Evolutionary conservation across 1,140 invertebrate species (phyloP).

Genomic region (Sinella curviseta): DNA sequence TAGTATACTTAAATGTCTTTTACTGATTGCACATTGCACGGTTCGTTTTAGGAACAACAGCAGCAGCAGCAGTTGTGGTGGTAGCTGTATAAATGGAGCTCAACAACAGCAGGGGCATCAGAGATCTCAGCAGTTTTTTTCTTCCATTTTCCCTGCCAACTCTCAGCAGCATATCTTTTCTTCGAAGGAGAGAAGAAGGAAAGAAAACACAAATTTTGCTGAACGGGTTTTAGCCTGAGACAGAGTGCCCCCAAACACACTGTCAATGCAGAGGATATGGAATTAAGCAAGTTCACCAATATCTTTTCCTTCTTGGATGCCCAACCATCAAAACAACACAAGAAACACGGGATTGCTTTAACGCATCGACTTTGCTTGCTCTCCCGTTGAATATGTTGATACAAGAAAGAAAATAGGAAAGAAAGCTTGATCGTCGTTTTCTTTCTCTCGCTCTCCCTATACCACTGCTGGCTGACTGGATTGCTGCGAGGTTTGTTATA

Average conservation of each 20-base stretch:
- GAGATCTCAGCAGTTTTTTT: no score
- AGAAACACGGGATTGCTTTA: no score
- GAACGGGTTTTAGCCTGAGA: no score
- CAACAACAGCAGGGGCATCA: not conserved
- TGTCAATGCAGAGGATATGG: not conserved
- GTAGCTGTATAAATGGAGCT: no score
- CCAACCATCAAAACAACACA: not conserved
- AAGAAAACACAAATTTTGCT: not conserved
- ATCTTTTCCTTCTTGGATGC: not conserved
- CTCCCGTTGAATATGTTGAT: not conserved
- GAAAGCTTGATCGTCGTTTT: not conserved
- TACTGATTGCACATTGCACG: no score
- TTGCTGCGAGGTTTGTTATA: no score
- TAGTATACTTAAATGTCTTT: no score
- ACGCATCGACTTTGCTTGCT: not conserved
- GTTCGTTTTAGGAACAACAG: no score
- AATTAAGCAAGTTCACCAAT: not conserved
- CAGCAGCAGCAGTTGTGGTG: no score
- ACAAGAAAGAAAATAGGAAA: not conserved
- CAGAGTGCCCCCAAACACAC: not conserved
- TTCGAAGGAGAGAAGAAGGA: not conserved
- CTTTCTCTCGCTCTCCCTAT: no score
- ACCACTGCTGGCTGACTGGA: no score
- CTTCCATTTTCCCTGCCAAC: no score
- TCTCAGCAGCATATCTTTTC: not conserved